Evolutionary conservation across 2,113 vertebrate species (phyloP).

Genomic region (Phasianus colchicus): DNA sequence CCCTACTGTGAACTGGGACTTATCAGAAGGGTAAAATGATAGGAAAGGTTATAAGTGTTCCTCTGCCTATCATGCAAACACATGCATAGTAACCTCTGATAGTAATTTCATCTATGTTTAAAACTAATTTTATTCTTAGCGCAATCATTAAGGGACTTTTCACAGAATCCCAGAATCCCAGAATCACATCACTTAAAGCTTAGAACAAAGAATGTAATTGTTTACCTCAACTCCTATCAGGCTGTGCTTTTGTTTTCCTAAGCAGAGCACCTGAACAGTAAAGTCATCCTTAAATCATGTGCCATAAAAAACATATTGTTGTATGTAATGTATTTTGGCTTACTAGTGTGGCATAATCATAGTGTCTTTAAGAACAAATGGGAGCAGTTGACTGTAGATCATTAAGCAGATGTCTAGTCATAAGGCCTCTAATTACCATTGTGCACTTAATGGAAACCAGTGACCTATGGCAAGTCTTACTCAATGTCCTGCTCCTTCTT

Average conservation of each 20-base stretch:
- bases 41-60: neutral
- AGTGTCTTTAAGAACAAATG: neutral
- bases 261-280: neutral
- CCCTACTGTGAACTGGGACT: neutral
- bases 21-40: neutral
- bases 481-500: neutral
- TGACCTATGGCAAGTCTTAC: neutral
- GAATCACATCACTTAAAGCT: neutral
- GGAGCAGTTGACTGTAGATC: neutral
- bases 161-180: too few species aligned
- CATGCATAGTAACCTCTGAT: neutral
- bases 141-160: neutral
- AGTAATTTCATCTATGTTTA: neutral
- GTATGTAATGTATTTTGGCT: neutral
- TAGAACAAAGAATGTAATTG: neutral
- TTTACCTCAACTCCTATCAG: neutral
- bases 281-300: neutral
- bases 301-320: neutral
- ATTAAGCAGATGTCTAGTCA: neutral
- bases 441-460: neutral
- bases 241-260: neutral
- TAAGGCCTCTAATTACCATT: neutral
- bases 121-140: neutral
- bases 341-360: neutral
- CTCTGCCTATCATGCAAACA: neutral